These are phyloP conservation scores for Lucilia sericata DNA, from an alignment of 1,140 invertebrate genomes.

Conservation along the genomic window DNA sequence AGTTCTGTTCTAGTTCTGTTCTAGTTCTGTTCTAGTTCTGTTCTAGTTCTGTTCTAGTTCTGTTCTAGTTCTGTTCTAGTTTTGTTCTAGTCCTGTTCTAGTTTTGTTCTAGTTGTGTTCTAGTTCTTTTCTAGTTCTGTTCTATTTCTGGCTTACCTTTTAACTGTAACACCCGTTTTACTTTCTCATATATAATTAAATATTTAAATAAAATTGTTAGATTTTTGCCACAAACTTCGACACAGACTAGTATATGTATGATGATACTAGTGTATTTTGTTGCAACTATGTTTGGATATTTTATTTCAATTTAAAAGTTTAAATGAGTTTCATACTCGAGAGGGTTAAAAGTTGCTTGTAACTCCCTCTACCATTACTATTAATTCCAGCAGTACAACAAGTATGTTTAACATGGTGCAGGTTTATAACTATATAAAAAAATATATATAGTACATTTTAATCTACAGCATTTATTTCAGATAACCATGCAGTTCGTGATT, in stretches of 20 bases:
- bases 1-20: too few relatives aligned
- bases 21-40: too few relatives aligned
- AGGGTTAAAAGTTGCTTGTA: constrained; percentile 22
- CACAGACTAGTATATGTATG: not conserved
- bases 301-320: constrained; percentile 43
- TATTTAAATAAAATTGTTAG: not conserved
- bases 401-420: not conserved
- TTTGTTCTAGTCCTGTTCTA: too few relatives aligned
- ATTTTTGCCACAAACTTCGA: not conserved
- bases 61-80: too few relatives aligned
- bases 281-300: not conserved
- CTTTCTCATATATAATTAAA: not conserved
- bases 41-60: too few relatives aligned
- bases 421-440: not conserved
- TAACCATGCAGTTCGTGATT: too few relatives aligned
- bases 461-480: not conserved
- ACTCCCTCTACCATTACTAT: not conserved
- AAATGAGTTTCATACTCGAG: constrained; percentile 31
- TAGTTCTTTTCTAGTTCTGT: too few relatives aligned
- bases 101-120: too few relatives aligned
- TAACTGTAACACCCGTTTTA: not conserved
- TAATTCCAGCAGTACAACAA: not conserved
- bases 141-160: too few relatives aligned
- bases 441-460: not conserved
- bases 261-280: too few relatives aligned